phyloP scores from a whole-genome alignment of 2,888 invertebrate genomes.

The Drosophila robusta region DNA sequence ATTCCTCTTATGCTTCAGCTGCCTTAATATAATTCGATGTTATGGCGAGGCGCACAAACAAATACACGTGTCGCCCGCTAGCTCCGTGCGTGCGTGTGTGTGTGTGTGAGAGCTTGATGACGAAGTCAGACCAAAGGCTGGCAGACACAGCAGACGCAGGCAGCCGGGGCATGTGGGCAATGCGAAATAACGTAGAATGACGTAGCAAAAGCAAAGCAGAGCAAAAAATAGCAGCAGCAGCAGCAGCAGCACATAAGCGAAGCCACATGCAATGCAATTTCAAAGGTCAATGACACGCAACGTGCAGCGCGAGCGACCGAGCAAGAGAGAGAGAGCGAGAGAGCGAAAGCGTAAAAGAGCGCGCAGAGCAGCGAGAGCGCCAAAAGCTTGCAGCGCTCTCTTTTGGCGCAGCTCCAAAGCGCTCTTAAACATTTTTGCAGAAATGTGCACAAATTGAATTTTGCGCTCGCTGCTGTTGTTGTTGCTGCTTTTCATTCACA shows the following conservation, averaged over 20 bases:
- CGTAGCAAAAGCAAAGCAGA: constrained; percentile 73
- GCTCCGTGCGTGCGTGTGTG: not conserved
- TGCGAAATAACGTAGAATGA: constrained; percentile 78
- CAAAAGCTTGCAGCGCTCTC: constrained; percentile 41
- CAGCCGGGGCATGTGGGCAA: constrained; percentile 60
- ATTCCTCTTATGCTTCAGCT: constrained; percentile 34
- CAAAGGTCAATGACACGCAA: constrained; percentile 79
- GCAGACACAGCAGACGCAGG: constrained; percentile 38
- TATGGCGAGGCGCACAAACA: constrained; percentile 65
- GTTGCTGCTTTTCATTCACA: constrained; percentile 66
- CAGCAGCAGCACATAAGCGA: constrained; percentile 49
- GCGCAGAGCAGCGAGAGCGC: constrained; percentile 25
- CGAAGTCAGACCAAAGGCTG: constrained; percentile 56
- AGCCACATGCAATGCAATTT: constrained; percentile 76
- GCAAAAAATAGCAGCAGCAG: constrained; percentile 51
- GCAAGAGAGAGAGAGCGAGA: constrained; percentile 38
- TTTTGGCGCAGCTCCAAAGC: constrained; percentile 20
- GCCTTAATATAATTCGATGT: constrained; percentile 74
- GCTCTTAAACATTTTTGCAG: constrained; percentile 53
- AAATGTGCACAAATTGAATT: constrained; percentile 55
- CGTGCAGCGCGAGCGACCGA: constrained; percentile 47
- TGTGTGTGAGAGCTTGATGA: constrained; percentile 56
- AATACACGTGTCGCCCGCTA: constrained; percentile 37
- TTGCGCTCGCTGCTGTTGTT: constrained; percentile 43
- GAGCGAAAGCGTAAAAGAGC: too few species aligned